A percentile compares a stretch with the other conserved stretches of the same genome.
Evolutionary conservation across 2,888 invertebrate species (phyloP).

Genomic region (Agonum fuliginosum): DNA sequence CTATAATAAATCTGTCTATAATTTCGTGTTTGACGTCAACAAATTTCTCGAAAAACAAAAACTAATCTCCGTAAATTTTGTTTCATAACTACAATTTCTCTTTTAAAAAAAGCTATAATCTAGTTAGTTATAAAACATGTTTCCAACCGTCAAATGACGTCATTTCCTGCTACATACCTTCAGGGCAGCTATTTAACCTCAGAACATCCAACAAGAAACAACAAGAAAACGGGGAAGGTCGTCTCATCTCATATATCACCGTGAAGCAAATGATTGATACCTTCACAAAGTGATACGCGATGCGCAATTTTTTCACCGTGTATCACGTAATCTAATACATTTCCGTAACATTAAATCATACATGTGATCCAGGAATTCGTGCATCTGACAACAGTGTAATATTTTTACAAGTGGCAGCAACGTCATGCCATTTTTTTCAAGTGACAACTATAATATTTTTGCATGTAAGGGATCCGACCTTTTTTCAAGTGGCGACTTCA

Average conservation of each 20-base stretch:
- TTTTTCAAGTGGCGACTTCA: constrained; percentile 20
- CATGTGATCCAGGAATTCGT: not conserved
- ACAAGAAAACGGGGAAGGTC: constrained; percentile 10
- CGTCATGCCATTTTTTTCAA: not conserved
- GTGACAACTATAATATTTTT: constrained; percentile 33
- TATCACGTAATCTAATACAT: constrained; percentile 17
- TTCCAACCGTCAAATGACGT: not conserved
- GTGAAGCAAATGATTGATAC: constrained; percentile 28
- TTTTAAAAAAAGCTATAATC: no score
- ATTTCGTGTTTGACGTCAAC: no score
- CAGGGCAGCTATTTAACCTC: constrained; percentile 2
- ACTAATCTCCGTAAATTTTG: no score
- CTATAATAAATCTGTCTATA: no score
- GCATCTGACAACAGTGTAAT: not conserved
- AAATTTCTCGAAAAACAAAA: no score
- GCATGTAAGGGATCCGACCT: constrained; percentile 8
- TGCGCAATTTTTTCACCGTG: constrained; percentile 18
- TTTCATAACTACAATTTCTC: no score
- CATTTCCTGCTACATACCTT: constrained; percentile 1
- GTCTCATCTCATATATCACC: constrained; percentile 22
- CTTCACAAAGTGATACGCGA: constrained; percentile 13
- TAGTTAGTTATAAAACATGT: no score
- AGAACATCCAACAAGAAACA: constrained; percentile 4
- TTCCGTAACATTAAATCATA: constrained; percentile 21
- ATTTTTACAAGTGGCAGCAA: constrained; percentile 3